phyloP scores from a whole-genome alignment of 2,113 vertebrate genomes.

The Cyanoramphus novaezelandiae region DNA sequence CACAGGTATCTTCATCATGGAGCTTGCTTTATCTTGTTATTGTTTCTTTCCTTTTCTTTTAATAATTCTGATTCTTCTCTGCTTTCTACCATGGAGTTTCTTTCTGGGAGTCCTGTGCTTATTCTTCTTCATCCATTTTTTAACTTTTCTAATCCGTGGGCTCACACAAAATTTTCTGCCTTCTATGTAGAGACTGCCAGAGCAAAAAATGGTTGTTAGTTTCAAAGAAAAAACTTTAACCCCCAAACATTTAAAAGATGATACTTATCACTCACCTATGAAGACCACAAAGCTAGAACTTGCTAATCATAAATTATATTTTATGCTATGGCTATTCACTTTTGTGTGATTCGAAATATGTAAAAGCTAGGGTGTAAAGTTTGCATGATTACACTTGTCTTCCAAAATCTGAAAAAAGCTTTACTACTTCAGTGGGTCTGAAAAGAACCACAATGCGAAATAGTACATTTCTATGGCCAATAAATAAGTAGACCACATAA shows the following conservation, averaged over 20 bases:
- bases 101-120: background rate
- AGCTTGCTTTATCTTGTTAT: background rate
- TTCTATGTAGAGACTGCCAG: slow-evolving; percentile 63
- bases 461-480: background rate
- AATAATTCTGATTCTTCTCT: background rate
- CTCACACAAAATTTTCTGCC: slow-evolving; percentile 71
- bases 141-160: slow-evolving; percentile 45
- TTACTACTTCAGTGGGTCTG: background rate
- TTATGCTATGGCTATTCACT: background rate
- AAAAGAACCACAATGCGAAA: background rate
- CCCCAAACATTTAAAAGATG: rapidly evolving
- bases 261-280: background rate
- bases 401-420: background rate
- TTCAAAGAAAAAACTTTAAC: background rate
- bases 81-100: background rate
- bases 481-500: background rate
- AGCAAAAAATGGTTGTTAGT: background rate
- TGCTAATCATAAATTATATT: background rate
- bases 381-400: background rate
- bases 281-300: background rate
- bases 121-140: slow-evolving; percentile 61
- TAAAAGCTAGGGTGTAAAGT: background rate
- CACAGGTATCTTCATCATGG: background rate
- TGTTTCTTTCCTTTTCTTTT: background rate
- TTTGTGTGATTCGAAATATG: background rate